phyloP scores from a whole-genome alignment of 2,888 invertebrate genomes.

The Drosophila flavopinicola region DNA sequence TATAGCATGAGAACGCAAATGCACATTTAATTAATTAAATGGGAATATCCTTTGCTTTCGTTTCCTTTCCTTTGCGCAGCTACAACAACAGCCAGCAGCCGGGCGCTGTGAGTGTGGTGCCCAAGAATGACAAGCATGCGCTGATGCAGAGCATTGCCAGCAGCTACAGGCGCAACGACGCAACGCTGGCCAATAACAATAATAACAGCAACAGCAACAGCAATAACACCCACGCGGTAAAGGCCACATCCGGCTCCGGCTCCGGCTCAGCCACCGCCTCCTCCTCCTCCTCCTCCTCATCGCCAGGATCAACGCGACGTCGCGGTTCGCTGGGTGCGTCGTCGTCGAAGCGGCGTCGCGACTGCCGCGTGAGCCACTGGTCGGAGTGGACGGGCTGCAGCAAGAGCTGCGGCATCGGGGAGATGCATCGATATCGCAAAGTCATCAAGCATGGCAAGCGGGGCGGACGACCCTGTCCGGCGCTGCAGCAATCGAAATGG shows the following conservation, averaged over 20 bases:
- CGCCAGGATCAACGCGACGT: slow-evolving; percentile 80
- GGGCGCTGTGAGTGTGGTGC: slow-evolving; percentile 62
- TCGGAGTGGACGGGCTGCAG: slow-evolving; percentile 94
- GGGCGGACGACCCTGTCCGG: slow-evolving; percentile 93
- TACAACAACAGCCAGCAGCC: slow-evolving; percentile 72
- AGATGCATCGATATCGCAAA: slow-evolving; percentile 91
- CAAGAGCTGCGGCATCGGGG: slow-evolving; percentile 95
- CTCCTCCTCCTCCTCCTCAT: slow-evolving; percentile 58
- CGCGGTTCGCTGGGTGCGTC: slow-evolving; percentile 60
- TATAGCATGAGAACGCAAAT: too few relatives aligned
- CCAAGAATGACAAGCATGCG: slow-evolving; percentile 88
- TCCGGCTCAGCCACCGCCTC: background rate
- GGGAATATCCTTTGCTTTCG: too few relatives aligned
- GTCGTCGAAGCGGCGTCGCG: slow-evolving; percentile 84
- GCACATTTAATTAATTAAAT: too few relatives aligned
- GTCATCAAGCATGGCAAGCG: slow-evolving; percentile 91
- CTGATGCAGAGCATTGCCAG: slow-evolving; percentile 90
- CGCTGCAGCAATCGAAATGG: slow-evolving; percentile 93
- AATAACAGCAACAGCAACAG: slow-evolving; percentile 18
- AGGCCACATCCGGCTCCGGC: slow-evolving; percentile 8
- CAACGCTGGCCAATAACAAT: slow-evolving; percentile 32
- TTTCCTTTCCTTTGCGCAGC: slow-evolving; percentile 43
- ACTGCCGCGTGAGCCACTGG: slow-evolving; percentile 94
- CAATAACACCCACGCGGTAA: slow-evolving; percentile 22
- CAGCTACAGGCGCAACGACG: slow-evolving; percentile 85